These are phyloP conservation scores for Hymenopus coronatus DNA, from an alignment of 2,888 invertebrate species.

Conservation along the genomic window DNA sequence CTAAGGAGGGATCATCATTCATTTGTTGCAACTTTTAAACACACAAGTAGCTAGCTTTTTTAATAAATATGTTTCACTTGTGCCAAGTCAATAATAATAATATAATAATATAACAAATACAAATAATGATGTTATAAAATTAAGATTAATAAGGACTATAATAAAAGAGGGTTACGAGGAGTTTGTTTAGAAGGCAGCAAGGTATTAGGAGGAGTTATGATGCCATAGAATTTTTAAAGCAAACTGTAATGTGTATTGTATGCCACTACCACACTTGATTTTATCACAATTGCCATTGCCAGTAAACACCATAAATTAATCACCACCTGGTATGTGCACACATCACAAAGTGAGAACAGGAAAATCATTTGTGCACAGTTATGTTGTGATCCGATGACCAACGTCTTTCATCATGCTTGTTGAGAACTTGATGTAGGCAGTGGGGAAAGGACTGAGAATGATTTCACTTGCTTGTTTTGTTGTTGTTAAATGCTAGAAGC, in stretches of 20 bases:
- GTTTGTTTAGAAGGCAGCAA: not conserved
- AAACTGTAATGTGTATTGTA: not conserved
- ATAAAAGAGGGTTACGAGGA: not conserved
- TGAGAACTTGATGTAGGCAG: constrained; percentile 1
- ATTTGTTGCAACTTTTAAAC: constrained; percentile 7
- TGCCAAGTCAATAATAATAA: constrained; percentile 18
- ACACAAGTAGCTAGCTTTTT: constrained; percentile 21
- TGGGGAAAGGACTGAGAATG: not conserved
- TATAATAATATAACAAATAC: constrained; percentile 12
- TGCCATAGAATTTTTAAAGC: not conserved
- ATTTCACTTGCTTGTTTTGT: not conserved
- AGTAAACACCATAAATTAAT: not conserved
- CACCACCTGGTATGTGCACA: not conserved
- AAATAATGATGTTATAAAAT: not conserved
- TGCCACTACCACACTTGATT: not conserved
- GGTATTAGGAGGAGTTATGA: not conserved
- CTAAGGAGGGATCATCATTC: not conserved
- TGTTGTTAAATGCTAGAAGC: not conserved
- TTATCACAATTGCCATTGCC: not conserved
- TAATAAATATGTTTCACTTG: constrained; percentile 20
- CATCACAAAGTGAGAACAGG: not conserved
- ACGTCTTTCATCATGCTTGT: constrained; percentile 24
- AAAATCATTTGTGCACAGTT: not conserved
- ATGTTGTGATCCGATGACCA: constrained; percentile 19
- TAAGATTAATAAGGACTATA: not conserved